Percentiles rank a stretch among this genome's conserved stretches.
phyloP scores from a whole-genome alignment of 2,797 vertebrate species.

The Masticophis lateralis region DNA sequence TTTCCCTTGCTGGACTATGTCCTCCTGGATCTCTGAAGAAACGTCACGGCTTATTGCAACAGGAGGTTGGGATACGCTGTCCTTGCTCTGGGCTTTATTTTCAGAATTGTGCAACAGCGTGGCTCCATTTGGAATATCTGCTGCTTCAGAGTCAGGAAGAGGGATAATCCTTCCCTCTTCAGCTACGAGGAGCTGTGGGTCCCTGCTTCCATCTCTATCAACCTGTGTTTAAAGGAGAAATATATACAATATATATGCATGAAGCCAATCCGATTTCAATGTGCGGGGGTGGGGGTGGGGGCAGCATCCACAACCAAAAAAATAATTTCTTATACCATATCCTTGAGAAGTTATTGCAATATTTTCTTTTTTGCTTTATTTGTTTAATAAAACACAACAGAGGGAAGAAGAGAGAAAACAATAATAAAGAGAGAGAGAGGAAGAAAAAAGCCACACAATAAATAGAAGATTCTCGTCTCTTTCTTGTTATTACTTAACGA shows the following conservation, averaged over 20 bases:
- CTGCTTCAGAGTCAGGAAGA: background rate
- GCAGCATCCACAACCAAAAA: no score
- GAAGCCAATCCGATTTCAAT: no score
- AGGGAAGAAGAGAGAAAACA: background rate
- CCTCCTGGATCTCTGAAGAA: background rate
- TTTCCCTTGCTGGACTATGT: conserved; percentile 8
- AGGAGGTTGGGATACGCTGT: background rate
- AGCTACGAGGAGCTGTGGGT: background rate
- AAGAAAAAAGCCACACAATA: background rate
- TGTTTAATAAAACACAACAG: background rate
- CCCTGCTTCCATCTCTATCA: conserved; percentile 27
- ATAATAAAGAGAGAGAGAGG: background rate
- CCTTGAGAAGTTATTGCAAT: background rate
- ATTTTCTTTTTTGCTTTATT: background rate
- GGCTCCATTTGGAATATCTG: conserved; percentile 14
- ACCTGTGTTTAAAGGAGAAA: conserved; percentile 29
- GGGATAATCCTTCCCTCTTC: conserved; percentile 29
- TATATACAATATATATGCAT: background rate
- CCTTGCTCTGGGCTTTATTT: conserved; percentile 12
- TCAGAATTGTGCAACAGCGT: background rate
- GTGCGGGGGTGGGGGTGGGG: no score
- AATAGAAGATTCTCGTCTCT: background rate
- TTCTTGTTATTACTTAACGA: background rate
- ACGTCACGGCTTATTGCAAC: background rate
- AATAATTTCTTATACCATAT: background rate